Conservation (phyloP, 1,140 invertebrate species). For the Lepidurus couesii region DNA sequence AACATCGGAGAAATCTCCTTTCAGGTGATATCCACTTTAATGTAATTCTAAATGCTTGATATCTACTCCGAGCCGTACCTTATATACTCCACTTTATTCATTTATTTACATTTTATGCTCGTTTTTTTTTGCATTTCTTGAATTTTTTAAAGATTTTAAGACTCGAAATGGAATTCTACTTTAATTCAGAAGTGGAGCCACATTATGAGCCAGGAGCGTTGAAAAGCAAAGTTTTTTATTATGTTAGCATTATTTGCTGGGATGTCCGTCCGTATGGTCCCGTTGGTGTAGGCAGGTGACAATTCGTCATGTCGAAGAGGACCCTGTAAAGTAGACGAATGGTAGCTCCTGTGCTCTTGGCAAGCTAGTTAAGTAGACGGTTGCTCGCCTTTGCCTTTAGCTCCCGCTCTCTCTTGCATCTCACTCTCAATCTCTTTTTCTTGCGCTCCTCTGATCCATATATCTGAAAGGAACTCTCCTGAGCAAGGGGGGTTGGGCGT, state of each 20-base stretch:
- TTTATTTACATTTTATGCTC: too few species aligned
- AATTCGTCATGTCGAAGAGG: conserved; percentile 12
- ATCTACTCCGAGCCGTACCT: too few species aligned
- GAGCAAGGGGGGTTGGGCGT: not conserved
- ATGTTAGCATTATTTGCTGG: not conserved
- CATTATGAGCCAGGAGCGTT: too few species aligned
- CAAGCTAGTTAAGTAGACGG: conserved; percentile 15
- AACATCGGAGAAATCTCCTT: too few species aligned
- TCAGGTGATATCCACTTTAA: too few species aligned
- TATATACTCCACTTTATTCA: too few species aligned
- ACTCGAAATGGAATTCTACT: too few species aligned
- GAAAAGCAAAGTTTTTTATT: too few species aligned
- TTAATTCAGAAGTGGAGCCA: too few species aligned
- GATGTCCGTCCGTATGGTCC: conserved; percentile 2
- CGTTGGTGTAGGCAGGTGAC: conserved; percentile 8
- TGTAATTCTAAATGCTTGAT: too few species aligned
- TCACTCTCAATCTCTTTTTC: not conserved
- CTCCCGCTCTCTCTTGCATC: not conserved
- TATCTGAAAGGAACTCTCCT: not conserved
- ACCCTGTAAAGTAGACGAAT: conserved; percentile 18
- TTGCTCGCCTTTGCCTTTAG: not conserved
- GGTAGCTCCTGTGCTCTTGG: conserved; percentile 8
- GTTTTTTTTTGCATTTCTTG: too few species aligned
- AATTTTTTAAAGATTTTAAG: too few species aligned
- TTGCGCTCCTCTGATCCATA: not conserved